phyloP scores from a whole-genome alignment of 2,888 invertebrate genomes.

The Agrotis ipsilon region DNA sequence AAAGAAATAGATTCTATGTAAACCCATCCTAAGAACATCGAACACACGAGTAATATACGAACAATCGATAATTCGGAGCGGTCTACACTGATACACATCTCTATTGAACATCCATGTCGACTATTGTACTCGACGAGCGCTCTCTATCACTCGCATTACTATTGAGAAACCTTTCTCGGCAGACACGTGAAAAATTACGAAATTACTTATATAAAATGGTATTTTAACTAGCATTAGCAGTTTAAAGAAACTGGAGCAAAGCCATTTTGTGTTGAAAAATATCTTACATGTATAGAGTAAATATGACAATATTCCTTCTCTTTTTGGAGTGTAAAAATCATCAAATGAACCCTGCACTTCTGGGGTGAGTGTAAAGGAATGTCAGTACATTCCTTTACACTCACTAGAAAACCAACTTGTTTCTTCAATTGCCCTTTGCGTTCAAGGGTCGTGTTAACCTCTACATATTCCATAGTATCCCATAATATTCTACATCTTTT shows the following conservation, averaged over 20 bases:
- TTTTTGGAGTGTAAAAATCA: no score
- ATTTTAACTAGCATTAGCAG: slow-evolving; percentile 40
- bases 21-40: slow-evolving; percentile 31
- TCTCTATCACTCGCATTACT: slow-evolving; percentile 54
- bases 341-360: no score
- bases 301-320: no score
- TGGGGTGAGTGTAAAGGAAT: no score
- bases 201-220: slow-evolving; percentile 44
- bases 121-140: slow-evolving; percentile 63
- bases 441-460: no score
- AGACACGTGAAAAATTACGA: slow-evolving; percentile 52
- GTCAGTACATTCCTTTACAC: no score
- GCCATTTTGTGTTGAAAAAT: slow-evolving; percentile 13
- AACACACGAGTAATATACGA: slow-evolving; percentile 63
- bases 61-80: slow-evolving; percentile 81
- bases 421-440: no score
- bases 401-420: no score
- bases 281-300: no score
- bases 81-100: slow-evolving; percentile 73
- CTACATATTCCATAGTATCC: no score
- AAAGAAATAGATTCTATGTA: slow-evolving; percentile 14
- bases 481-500: no score
- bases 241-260: slow-evolving; percentile 27
- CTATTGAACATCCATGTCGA: slow-evolving; percentile 56
- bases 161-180: slow-evolving; percentile 60